A percentile compares a stretch with the other conserved stretches of the same genome.
These are phyloP conservation scores for Bombus confusus DNA, from an alignment of 1,140 invertebrate species.

Conservation along the genomic window DNA sequence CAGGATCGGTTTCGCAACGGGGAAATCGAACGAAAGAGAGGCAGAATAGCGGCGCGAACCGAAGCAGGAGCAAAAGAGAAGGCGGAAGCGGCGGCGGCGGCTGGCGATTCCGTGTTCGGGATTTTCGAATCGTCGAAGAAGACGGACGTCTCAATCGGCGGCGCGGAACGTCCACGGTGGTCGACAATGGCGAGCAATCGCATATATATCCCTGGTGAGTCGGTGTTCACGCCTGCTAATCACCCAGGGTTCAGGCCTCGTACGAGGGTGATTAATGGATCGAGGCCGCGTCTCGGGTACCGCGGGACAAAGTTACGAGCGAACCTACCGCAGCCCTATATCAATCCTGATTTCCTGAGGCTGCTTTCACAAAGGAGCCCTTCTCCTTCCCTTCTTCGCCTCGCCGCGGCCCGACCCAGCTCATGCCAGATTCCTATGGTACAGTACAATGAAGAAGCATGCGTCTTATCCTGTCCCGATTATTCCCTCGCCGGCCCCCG, in stretches of 20 bases:
- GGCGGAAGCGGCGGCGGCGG: slow-evolving; percentile 3
- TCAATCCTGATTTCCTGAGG: slow-evolving; percentile 74
- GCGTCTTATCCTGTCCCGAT: slow-evolving; percentile 61
- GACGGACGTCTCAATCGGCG: slow-evolving; percentile 71
- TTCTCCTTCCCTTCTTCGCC: slow-evolving; percentile 46
- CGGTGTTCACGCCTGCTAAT: slow-evolving; percentile 74
- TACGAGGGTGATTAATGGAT: slow-evolving; percentile 72
- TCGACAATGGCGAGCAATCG: slow-evolving; percentile 70
- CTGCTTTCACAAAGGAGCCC: slow-evolving; percentile 64
- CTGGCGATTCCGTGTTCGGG: slow-evolving; percentile 33
- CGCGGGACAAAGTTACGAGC: slow-evolving; percentile 68
- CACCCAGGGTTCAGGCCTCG: slow-evolving; percentile 65
- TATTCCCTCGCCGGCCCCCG: slow-evolving; percentile 42
- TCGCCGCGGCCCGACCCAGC: neutral
- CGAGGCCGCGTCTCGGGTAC: slow-evolving; percentile 59
- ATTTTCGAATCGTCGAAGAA: slow-evolving; percentile 65
- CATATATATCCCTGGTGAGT: slow-evolving; percentile 65
- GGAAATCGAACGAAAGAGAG: neutral
- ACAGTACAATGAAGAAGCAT: slow-evolving; percentile 64
- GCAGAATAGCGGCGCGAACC: neutral
- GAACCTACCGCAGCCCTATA: slow-evolving; percentile 75
- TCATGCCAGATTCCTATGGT: slow-evolving; percentile 56
- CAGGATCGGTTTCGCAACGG: slow-evolving; percentile 13
- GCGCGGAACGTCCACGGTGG: slow-evolving; percentile 64
- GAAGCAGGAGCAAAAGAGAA: neutral